phyloP scores from a whole-genome alignment of 2,113 vertebrate genomes.

The Strigops habroptila region DNA sequence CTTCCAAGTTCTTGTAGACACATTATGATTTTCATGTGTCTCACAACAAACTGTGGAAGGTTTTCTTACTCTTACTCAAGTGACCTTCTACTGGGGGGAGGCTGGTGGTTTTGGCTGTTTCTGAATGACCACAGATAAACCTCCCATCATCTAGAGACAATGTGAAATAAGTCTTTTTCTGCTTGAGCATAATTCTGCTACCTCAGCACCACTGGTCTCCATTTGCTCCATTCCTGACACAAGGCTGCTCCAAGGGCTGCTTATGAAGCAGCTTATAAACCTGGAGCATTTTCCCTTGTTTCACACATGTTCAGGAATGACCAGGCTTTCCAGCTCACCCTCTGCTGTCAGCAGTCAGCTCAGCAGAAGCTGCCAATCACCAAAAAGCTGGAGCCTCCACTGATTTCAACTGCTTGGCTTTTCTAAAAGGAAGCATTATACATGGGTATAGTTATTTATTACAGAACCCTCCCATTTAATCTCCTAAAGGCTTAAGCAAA shows the following conservation, averaged over 20 bases:
- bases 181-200: not conserved
- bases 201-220: not conserved
- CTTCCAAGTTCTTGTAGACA: not conserved
- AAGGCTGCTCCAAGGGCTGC: conserved; percentile 18
- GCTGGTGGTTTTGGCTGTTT: not conserved
- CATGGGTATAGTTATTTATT: not conserved
- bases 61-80: not conserved
- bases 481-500: not conserved
- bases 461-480: not conserved
- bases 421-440: not conserved
- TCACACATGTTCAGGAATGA: not conserved
- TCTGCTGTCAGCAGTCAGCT: not conserved
- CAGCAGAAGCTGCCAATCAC: not conserved
- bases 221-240: conserved; percentile 15
- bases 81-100: not conserved
- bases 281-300: not conserved
- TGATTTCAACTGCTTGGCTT: not conserved
- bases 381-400: not conserved
- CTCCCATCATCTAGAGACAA: not conserved
- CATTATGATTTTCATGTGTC: not conserved
- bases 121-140: not conserved
- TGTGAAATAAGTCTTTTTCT: not conserved
- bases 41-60: not conserved
- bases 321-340: not conserved
- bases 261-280: not conserved